Base-by-base conservation (phyloP, 1,140 invertebrate genomes). In the Drosophila mojavensis region DNA sequence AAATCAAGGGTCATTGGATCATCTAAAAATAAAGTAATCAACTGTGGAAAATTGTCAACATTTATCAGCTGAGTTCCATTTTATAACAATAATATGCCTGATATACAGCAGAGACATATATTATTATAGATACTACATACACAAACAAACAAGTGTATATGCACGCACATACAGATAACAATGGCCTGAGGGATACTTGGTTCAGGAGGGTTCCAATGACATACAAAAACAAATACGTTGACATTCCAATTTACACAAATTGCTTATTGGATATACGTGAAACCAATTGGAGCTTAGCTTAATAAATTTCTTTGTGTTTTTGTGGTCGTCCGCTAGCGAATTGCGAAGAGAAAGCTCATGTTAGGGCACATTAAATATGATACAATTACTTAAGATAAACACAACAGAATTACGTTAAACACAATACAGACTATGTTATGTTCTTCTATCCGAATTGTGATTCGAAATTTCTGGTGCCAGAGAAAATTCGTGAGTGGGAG, bases 341-440 rank as follows among this genome's bases (percentile, higher is more conserved):
- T 68, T 50, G 43, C 60, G 83, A 88, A 88, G 83, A 88, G 83
- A 88, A 89, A 84, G 83, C 83, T 88, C 81, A 11, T 75, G 43
- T 58, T 24, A 47, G 30, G 28, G 56, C 4, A 65, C 24, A 41
- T 17, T 11, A 50, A 64, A 13, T 48, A n/a, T 13, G 4, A 10
- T 41, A 56, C 47, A 20, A 50, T 36, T 50, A 50, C 13, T 5
- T 50, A 50, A 58, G 36, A 47, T 51, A 63, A 58, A 58, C 43
- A 71, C 53, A 65, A 71, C 53, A 56, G 11, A 13, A 13, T 56
- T 28, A 10, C 56, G 33, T 7, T 5, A n/a, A 59, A 39, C 39
- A 26, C 15, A 50, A 39, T 26, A 69, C 26, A 43, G 50, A 69
- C 9, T 53, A 61, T 33, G 20, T 56, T 24, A 33, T n/a, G 15